A percentile compares a stretch with the other conserved stretches of the same genome.
Conservation (phyloP, 1,140 invertebrate genomes). For the Fopius arisanus region DNA sequence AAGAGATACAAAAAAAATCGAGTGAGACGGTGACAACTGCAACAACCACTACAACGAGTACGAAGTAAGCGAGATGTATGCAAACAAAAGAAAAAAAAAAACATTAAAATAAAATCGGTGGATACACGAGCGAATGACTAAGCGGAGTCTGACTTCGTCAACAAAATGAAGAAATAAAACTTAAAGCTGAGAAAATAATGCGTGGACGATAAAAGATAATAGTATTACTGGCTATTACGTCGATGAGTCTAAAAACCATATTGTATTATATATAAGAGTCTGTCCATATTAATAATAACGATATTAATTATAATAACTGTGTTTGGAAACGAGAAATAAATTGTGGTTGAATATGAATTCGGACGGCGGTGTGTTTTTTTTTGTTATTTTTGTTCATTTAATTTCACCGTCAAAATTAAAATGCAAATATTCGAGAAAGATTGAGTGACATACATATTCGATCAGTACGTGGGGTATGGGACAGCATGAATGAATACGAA, state of each 20-base stretch:
- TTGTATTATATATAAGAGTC: conserved; percentile 67
- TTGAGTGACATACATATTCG: too few relatives aligned
- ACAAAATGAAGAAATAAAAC: conserved; percentile 5
- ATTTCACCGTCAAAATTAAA: not conserved
- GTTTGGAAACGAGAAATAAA: conserved; percentile 67
- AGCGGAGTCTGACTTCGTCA: not conserved
- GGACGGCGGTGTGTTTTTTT: not conserved
- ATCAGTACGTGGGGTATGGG: not conserved
- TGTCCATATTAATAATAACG: conserved; percentile 66
- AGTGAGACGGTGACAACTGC: not conserved
- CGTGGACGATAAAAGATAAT: conserved; percentile 58
- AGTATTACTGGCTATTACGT: conserved; percentile 65
- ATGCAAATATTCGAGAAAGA: not conserved
- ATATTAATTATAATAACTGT: conserved; percentile 66
- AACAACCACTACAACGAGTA: conserved; percentile 19
- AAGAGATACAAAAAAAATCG: not conserved
- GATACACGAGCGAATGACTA: conserved; percentile 24
- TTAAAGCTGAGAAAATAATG: not conserved
- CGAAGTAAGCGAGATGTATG: conserved; percentile 12
- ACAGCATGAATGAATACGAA: not conserved
- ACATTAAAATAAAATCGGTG: conserved; percentile 5
- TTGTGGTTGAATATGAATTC: conserved; percentile 64
- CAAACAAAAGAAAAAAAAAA: conserved; percentile 1
- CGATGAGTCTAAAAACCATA: conserved; percentile 64
- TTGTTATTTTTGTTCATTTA: not conserved